A percentile compares a stretch with the other conserved stretches of the same genome.
Evolutionary conservation across 2,888 invertebrate genomes (phyloP).

Genomic region (Ornithoptera alexandrae): DNA sequence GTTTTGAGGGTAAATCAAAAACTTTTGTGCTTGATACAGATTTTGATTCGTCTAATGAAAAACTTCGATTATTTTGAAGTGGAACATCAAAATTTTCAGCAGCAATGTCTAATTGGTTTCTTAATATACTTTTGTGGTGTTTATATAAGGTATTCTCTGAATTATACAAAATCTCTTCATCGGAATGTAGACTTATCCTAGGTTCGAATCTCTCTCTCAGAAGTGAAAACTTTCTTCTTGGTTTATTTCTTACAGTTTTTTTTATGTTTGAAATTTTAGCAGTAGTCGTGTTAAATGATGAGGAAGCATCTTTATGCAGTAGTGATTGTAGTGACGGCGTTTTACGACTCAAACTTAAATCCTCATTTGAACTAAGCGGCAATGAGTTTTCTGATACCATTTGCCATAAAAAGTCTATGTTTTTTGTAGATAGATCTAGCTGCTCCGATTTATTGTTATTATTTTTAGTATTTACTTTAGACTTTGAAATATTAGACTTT

Average conservation of each 20-base stretch:
- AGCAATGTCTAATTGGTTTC: conserved; percentile 48
- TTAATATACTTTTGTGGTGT: conserved; percentile 50
- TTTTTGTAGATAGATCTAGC: conserved; percentile 64
- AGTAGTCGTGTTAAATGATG: conserved; percentile 44
- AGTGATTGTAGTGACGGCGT: conserved; percentile 70
- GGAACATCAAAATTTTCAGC: conserved; percentile 36
- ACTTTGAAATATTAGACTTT: conserved; percentile 46
- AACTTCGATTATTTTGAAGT: conserved; percentile 43
- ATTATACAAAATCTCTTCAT: conserved; percentile 70
- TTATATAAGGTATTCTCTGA: conserved; percentile 55
- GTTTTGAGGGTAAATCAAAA: conserved; percentile 48
- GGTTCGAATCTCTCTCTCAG: conserved; percentile 81
- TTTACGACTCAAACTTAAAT: conserved; percentile 59
- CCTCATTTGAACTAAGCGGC: conserved; percentile 54
- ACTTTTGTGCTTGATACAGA: conserved; percentile 30
- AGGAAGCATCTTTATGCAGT: conserved; percentile 64
- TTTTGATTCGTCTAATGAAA: conserved; percentile 34
- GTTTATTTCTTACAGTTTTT: conserved; percentile 64
- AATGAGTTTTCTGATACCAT: conserved; percentile 66
- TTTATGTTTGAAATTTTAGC: conserved; percentile 64
- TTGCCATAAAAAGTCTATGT: conserved; percentile 71
- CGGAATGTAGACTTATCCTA: conserved; percentile 62
- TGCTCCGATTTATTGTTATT: conserved; percentile 52
- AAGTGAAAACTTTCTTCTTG: conserved; percentile 80
- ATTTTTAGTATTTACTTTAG: conserved; percentile 53